phyloP scores from a whole-genome alignment of 2,888 invertebrate genomes.

The Leucophora obtusa region DNA sequence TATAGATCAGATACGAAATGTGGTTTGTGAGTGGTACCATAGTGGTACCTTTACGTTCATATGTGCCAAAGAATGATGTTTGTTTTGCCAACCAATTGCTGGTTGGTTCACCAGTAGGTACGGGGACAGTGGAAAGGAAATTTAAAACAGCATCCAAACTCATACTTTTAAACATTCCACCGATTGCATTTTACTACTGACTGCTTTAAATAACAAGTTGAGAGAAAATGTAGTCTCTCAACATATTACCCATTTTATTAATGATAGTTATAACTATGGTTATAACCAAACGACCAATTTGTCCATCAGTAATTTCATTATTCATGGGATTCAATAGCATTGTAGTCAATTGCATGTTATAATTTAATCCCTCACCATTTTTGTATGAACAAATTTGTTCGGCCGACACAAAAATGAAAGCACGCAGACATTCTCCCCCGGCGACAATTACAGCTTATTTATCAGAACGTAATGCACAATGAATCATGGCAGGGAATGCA shows the following conservation, averaged over 20 bases:
- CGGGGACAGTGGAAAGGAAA: conserved; percentile 85
- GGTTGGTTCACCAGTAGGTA: conserved; percentile 84
- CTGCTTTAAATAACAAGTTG: conserved; percentile 84
- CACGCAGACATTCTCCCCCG: conserved; percentile 85
- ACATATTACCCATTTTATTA: conserved; percentile 82
- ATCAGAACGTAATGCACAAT: conserved; percentile 82
- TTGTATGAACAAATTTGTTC: conserved; percentile 82
- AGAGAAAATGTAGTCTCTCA: conserved; percentile 86
- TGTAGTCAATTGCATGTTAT: conserved; percentile 83
- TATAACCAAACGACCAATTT: conserved; percentile 84
- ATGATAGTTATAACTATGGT: conserved; percentile 85
- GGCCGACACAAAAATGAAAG: conserved; percentile 82
- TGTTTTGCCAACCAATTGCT: conserved; percentile 85
- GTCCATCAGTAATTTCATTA: conserved; percentile 84
- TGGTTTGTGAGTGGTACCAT: conserved; percentile 78
- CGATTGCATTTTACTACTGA: conserved; percentile 84
- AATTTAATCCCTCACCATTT: conserved; percentile 82
- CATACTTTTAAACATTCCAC: conserved; percentile 84
- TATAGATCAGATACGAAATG: conserved; percentile 75
- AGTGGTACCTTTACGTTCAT: conserved; percentile 84
- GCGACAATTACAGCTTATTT: conserved; percentile 83
- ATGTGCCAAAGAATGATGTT: conserved; percentile 83
- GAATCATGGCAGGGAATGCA: conserved; percentile 84
- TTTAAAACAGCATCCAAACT: conserved; percentile 85
- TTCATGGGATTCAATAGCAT: conserved; percentile 84